Evolutionary conservation across 2,888 invertebrate genomes (phyloP).

Genomic region (Gasteruption jaculator): DNA sequence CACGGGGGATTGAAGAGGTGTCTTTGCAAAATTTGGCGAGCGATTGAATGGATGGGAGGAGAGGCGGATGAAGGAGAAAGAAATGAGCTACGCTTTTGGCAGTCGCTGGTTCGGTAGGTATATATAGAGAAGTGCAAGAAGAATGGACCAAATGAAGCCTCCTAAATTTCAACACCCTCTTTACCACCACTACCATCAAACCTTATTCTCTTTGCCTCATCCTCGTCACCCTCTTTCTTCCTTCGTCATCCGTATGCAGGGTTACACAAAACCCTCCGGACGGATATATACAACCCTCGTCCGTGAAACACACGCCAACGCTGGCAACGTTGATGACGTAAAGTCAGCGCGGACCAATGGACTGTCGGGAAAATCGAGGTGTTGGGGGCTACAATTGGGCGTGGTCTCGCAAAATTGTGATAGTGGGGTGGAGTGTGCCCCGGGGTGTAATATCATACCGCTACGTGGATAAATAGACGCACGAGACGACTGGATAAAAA

Average conservation of each 20-base stretch:
- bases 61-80: too few relatives aligned
- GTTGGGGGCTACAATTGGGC: constrained; percentile 42
- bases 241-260: constrained; percentile 28
- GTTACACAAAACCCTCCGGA: constrained; percentile 18
- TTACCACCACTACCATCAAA: constrained; percentile 18
- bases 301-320: constrained; percentile 30
- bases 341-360: constrained; percentile 49
- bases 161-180: constrained; percentile 46
- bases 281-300: constrained; percentile 21
- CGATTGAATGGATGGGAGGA: too few relatives aligned
- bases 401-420: too few relatives aligned
- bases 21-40: too few relatives aligned
- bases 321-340: constrained; percentile 36
- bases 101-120: too few relatives aligned
- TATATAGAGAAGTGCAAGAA: constrained; percentile 34
- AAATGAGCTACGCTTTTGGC: too few relatives aligned
- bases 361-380: constrained; percentile 34
- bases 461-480: constrained; percentile 50
- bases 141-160: constrained; percentile 49
- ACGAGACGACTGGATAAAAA: constrained; percentile 23
- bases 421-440: constrained; percentile 40
- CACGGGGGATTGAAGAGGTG: too few relatives aligned
- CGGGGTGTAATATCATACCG: constrained; percentile 51
- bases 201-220: constrained; percentile 7
- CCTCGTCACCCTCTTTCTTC: constrained; percentile 17